Evolutionary conservation across 2,888 invertebrate genomes (phyloP), one percentile per base, ranked within the genome.

Genomic region (Parthenolecanium corni): DNA sequence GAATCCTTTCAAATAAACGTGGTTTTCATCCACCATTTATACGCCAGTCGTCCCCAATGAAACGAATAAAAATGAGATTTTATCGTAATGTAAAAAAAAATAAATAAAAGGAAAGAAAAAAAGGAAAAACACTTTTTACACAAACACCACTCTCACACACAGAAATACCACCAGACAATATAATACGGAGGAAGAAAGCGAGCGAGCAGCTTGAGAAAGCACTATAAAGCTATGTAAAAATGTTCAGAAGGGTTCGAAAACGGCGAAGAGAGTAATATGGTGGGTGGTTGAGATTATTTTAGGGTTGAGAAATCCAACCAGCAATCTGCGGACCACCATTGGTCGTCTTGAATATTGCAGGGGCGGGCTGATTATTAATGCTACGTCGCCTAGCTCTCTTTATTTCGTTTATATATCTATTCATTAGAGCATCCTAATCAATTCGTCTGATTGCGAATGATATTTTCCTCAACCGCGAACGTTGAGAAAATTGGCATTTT

Each of bases 281-380:
- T 58, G 58, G 58, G 58, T 58, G 58, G 58, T 58, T 58, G 49
- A 58, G 58, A 58, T 58, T 58, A 58, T 58, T 58, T 58, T 58
- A 58, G 58, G 58, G 58, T 38, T 58, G 58, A 58, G 58, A 58
- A 58, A 58, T 58, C 58, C 58, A 58, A 58, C 58, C 58, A 58
- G 58, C 58, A 44, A 49, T 58, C 58, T 58, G 47, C 58, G 58
- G 58, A 58, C 58, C 47, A 58, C 36, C 36, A 58, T 58, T 58
- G 58, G 58, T 58, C 47, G 58, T 58, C 58, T 58, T 23, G 58
- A 58, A 58, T 49, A 58, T 58, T 58, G 47, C 38, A 58, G 58
- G 9, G 58, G 58, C 58, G 58, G 58, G 58, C 47, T 47, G 58
- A 46, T 58, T 49, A 58, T 58, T 58, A 31, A 31, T 31, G 9